A percentile compares a stretch with the other conserved stretches of the same genome.
Evolutionary conservation across 2,797 vertebrate genomes (phyloP).

Genomic region (Pipistrellus pipistrellus): DNA sequence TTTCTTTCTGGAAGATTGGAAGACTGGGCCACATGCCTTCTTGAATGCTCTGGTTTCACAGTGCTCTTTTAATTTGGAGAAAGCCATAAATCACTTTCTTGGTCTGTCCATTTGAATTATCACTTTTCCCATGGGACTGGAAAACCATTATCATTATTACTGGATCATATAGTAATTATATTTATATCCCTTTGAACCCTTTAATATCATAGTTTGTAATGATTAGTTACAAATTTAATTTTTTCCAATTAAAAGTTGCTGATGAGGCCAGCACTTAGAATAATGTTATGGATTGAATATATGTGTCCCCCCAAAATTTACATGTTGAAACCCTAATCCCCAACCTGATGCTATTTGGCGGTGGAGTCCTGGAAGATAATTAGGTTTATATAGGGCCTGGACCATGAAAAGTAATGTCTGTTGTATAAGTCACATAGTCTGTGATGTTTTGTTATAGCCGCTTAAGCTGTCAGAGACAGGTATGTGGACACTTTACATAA

Average conservation of each 20-base stretch:
- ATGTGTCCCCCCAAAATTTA: neutral
- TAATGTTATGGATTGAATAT: neutral
- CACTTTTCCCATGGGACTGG: neutral
- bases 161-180: neutral
- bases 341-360: neutral
- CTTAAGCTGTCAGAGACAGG: neutral
- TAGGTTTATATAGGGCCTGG: neutral
- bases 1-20: neutral
- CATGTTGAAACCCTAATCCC: neutral
- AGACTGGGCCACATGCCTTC: neutral
- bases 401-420: neutral
- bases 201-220: conserved; percentile 20
- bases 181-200: neutral
- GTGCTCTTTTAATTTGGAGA: conserved; percentile 40
- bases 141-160: conserved; percentile 12
- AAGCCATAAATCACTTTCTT: neutral
- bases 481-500: neutral
- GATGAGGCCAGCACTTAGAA: neutral
- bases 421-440: neutral
- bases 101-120: neutral
- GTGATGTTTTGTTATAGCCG: neutral
- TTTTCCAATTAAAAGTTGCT: conserved; percentile 40
- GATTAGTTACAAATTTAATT: neutral
- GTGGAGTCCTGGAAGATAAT: neutral
- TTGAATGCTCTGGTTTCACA: neutral